Evolutionary conservation across 2,888 invertebrate species (phyloP).

Genomic region (Drosophila falleni): DNA sequence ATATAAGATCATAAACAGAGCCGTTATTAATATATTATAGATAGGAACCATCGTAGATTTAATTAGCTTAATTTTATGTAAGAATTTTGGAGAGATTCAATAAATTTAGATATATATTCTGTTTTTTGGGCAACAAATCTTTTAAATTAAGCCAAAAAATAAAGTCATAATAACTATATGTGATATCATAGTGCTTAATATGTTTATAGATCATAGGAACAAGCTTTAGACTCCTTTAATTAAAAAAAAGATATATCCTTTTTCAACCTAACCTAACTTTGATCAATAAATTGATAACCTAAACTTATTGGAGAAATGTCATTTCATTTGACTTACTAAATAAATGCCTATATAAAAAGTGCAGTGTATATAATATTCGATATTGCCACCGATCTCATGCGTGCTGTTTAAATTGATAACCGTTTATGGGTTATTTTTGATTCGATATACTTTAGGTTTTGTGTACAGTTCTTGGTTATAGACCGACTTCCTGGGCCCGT

Average conservation of each 20-base stretch:
- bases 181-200: too few relatives aligned
- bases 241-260: background rate
- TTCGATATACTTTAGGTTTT: slow-evolving; percentile 19
- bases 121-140: background rate
- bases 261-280: background rate
- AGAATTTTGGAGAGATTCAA: background rate
- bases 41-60: background rate
- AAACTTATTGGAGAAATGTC: background rate
- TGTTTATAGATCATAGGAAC: too few relatives aligned
- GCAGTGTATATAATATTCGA: slow-evolving; percentile 23
- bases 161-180: too few relatives aligned
- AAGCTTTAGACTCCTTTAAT: background rate
- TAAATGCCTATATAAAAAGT: too few relatives aligned
- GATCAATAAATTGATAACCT: slow-evolving; percentile 1
- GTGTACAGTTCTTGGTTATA: slow-evolving; percentile 14
- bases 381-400: background rate
- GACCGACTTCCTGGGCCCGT: slow-evolving; percentile 27
- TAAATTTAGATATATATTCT: background rate
- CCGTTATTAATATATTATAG: background rate
- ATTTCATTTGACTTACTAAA: too few relatives aligned
- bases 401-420: slow-evolving; percentile 54
- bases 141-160: background rate
- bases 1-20: background rate
- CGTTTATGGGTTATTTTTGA: slow-evolving; percentile 49
- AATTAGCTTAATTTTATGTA: too few relatives aligned